Evolutionary conservation across 2,888 invertebrate genomes (phyloP).

Genomic region (Oscheius sp.): DNA sequence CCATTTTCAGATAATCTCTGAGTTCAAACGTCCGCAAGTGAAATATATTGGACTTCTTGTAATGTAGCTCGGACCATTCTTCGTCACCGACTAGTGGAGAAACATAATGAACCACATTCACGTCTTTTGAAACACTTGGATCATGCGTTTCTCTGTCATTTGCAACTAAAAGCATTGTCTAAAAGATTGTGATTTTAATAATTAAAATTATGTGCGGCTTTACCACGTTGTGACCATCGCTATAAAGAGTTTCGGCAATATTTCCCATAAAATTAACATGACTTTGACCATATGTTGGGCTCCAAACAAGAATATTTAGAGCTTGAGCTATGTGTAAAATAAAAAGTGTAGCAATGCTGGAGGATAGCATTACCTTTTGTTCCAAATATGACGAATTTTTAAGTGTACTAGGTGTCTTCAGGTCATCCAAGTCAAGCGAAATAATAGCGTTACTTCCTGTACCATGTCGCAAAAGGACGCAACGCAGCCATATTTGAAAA

Average conservation of each 20-base stretch:
- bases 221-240: conserved; percentile 5
- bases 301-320: conserved; percentile 12
- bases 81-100: conserved; percentile 21
- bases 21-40: conserved; percentile 39
- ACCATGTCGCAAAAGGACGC: too few species aligned
- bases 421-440: too few species aligned
- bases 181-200: not conserved
- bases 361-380: too few species aligned
- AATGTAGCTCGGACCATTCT: conserved; percentile 37
- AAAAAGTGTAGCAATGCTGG: too few species aligned
- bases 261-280: conserved; percentile 15
- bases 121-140: not conserved
- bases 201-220: not conserved
- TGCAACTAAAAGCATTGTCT: conserved; percentile 44
- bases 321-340: too few species aligned
- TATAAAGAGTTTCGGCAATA: not conserved
- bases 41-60: conserved; percentile 43
- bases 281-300: conserved; percentile 14
- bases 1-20: conserved; percentile 41
- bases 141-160: conserved; percentile 43
- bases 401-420: too few species aligned
- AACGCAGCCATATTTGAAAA: too few species aligned
- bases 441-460: too few species aligned
- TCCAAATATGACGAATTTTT: too few species aligned
- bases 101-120: conserved; percentile 20